Conservation (phyloP, 2,797 vertebrate species). For the Microctenopoma lineatum region DNA sequence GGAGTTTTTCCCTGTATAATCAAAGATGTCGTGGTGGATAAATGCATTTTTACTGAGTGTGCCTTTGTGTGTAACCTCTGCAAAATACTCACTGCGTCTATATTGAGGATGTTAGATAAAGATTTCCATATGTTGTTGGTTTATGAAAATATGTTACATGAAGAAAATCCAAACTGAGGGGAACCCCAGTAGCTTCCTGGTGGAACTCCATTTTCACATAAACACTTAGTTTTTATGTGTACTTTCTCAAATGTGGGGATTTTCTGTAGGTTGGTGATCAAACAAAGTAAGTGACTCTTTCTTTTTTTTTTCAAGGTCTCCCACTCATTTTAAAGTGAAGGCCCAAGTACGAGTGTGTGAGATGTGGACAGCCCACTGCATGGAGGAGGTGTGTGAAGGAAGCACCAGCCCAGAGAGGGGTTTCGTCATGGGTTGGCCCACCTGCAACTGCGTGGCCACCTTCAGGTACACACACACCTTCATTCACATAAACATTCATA, state of each 20-base stretch:
- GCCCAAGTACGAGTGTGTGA: conserved; percentile 88
- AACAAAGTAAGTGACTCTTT: not conserved
- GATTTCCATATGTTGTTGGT: conserved; percentile 6
- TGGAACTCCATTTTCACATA: conserved; percentile 9
- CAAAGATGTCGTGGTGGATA: conserved; percentile 38
- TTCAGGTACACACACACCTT: conserved; percentile 89
- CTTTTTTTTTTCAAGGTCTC: conserved; percentile 79
- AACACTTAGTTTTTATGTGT: too few species aligned
- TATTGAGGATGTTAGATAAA: conserved; percentile 12
- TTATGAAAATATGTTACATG: conserved; percentile 9
- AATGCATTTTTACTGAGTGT: conserved; percentile 23
- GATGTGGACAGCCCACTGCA: conserved; percentile 93
- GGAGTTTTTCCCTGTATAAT: conserved; percentile 46
- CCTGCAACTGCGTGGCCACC: conserved; percentile 92
- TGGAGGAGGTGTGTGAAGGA: conserved; percentile 94
- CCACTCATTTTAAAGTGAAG: conserved; percentile 90
- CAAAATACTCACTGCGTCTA: conserved; percentile 42
- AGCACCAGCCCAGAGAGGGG: conserved; percentile 87
- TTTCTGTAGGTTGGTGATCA: not conserved
- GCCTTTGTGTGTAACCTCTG: conserved; percentile 27
- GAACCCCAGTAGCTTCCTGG: not conserved
- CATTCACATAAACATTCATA: not conserved
- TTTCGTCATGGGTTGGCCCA: conserved; percentile 97
- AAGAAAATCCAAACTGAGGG: conserved; percentile 4
- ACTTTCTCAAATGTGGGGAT: not conserved